Base-by-base conservation (phyloP, 1,140 invertebrate species). In the Drosophila lacteicornis region DNA sequence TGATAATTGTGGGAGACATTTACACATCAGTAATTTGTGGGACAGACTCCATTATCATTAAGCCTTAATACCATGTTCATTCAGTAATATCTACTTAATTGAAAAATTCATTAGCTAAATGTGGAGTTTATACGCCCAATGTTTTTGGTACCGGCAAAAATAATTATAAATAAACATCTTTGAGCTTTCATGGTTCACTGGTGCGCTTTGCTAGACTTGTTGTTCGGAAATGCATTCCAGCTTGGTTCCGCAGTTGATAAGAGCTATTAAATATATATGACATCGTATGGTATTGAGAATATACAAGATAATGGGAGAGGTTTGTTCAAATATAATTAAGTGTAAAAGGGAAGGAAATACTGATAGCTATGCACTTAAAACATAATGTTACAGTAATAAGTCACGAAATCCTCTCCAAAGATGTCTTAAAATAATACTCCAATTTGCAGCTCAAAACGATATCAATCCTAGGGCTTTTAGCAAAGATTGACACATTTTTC, bases 181-280 rank as follows among this genome's bases (percentile, higher is more conserved):
- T 2, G 30, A 69, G 7, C 12, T 30, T 46, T 40, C 27, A 27
- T 65, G 17, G 43, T 22, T 19, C 5, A 30, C 42, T 33, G n/a
- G 38, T 38, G 17, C 8, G 7, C 12, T 38, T 25, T 38, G 33
- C 22, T 15, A 17, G 3, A 1, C 9, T 63, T 30, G 25, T 50
- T 65, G 60, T 36, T 46, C 13, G 65, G 45, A 50, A 49, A 65
- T 68, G n/a, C 15, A 27, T 25, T 40, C 27, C 33, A n/a, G 13
- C 19, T 25, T 33, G 36, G 62, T 59, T 45, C 40, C 27, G 53
- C 15, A 13, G 40, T 50, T 69, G 66, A 69, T 69, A 67, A 53
- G 66, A 33, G 19, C 19, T 2, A 55, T 22, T 42, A 55, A 38
- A 15, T 15, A 22, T 38, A 55, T 55, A 38, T 55, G 38, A 33